Base-by-base conservation (phyloP, 2,113 vertebrate genomes). In the Rhynchomys soricoides region DNA sequence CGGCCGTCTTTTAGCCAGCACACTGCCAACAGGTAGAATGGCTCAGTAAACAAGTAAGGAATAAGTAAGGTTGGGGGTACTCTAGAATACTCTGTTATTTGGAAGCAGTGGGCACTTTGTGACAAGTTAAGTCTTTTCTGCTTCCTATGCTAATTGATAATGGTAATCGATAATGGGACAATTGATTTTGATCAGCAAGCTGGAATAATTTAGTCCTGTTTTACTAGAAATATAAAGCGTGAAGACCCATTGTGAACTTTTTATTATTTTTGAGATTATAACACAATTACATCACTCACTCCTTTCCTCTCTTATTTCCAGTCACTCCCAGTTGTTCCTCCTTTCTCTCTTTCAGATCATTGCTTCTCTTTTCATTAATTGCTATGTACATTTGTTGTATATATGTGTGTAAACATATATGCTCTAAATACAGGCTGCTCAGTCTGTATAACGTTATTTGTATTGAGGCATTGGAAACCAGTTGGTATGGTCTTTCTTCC, bases 41-140 rank as follows among this genome's bases (percentile, higher is more conserved):
- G 75, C 62, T 83, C 59, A 74, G 37, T 93, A 81, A n/a, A 29
- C 70, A 57, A 62, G 24, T 62, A 62, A 86, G 43, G 29, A 34
- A 52, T 68, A 43, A 66, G 21, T 62, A 52, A 62, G 1, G 10
- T 62, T 73, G 37, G 71, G 50, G 31, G 13, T 48, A 12, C 74
- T 57, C 52, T 77, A 62, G 66, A 83, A 15, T 29, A n/a, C 4
- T 94, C 22, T 94, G 13, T n/a, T 81, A 7, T 15, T 79, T 81
- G n/a, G 79, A 79, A 88, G 62, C 70, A 92, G 31, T 40, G 45
- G 68, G 43, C 22, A 70, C 26, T 94, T 91, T 89, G 59, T 96
- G 59, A 68, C 13, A 11, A 45, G 50, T 74, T 17, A 85, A 66
- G 40, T 57, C 34, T 66, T 57, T 91, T 93, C 37, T 96, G 62